Evolutionary conservation across 2,888 invertebrate genomes (phyloP), one percentile per base, ranked within the genome.

Genomic region (Muscina levida): DNA sequence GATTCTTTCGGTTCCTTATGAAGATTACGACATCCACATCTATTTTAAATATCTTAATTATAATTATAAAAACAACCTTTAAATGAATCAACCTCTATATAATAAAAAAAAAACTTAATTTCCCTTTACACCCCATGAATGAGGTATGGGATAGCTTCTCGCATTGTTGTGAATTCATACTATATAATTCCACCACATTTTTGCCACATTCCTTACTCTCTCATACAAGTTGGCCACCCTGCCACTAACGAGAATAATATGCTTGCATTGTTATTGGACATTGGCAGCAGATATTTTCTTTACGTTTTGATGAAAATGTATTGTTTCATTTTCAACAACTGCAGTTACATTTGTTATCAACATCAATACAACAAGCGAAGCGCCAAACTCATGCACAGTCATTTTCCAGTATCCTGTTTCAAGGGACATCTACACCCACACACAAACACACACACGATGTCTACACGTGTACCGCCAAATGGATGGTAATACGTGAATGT

Each of bases 291-390:
- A 31, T 31, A 5, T 31, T 31, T 31, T 3, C 39, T 62, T 39
- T 39, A 39, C 22, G 53, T 56, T 72, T 51, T 44, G 53, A 37
- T 62, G 39, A 56, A 70, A 74, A 44, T 74, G 72, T 51, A 66
- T 39, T 66, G 76, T 46, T 71, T 65, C 46, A 57, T 48, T 72
- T 77, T 66, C 72, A 72, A 67, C 70, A 73, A 66, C 57, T 73
- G 73, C 70, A 62, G 62, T 42, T 62, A n/a, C 42, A 73, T 56
- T 74, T 70, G 66, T 65, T 73, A 73, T 73, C 39, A 56, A 65
- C 70, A 73, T 78, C 72, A 78, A 59, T 57, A 17, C 57, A 70
- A 42, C 65, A 42, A 51, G 66, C 17, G 17, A 22, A 66, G 66
- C 15, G 67, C 48, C 51, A 51, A 31, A 31, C 31, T 8, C 3